Percentiles rank a stretch among this genome's conserved stretches.
phyloP scores from a whole-genome alignment of 2,888 invertebrate genomes.

The Temnothorax ravouxi region DNA sequence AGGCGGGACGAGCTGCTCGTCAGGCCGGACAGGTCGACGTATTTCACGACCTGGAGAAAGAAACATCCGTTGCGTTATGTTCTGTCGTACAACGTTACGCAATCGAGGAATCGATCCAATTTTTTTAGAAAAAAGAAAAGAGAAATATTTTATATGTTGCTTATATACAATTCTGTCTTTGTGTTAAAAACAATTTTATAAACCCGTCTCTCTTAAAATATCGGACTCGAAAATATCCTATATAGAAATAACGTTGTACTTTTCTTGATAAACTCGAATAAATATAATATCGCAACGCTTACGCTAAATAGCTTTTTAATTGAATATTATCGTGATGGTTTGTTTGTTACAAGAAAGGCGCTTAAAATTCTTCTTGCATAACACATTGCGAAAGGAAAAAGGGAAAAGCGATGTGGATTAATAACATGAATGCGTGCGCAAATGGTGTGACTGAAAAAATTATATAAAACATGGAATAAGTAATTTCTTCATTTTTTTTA shows the following conservation, averaged over 20 bases:
- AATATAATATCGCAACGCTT: background rate
- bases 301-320: background rate
- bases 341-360: background rate
- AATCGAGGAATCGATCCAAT: background rate
- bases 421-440: background rate
- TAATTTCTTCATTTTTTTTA: background rate
- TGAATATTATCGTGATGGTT: background rate
- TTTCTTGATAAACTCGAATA: background rate
- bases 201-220: background rate
- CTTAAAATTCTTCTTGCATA: constrained; percentile 11
- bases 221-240: too few relatives aligned
- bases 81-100: too few relatives aligned
- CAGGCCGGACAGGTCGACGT: constrained; percentile 87
- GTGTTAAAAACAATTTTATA: background rate
- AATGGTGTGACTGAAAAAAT: background rate
- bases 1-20: constrained; percentile 87
- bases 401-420: background rate
- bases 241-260: background rate
- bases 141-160: background rate
- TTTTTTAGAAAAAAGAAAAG: background rate
- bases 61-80: background rate
- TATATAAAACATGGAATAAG: background rate
- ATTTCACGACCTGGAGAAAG: constrained; percentile 86
- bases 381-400: constrained; percentile 12
- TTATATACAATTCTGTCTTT: background rate